Percentiles rank a stretch among this genome's conserved stretches.
Conservation (phyloP, 1,140 invertebrate species). For the Aphis craccivora region DNA sequence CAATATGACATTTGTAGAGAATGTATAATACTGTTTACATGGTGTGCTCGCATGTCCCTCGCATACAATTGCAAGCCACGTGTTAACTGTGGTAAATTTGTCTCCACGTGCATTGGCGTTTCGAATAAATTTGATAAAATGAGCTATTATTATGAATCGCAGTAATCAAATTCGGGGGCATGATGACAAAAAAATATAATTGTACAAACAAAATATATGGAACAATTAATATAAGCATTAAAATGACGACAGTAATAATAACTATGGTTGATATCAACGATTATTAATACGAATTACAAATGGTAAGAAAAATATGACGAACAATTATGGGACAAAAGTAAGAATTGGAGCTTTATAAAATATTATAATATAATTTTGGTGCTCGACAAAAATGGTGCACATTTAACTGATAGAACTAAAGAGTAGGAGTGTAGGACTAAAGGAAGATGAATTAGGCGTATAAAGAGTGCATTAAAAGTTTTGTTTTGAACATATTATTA, state of each 20-base stretch:
- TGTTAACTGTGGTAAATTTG: not conserved
- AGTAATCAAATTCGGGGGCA: not conserved
- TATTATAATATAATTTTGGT: not conserved
- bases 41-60: not conserved
- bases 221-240: too few species aligned
- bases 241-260: not conserved
- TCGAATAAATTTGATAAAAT: not conserved
- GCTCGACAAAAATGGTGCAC: not conserved
- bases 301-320: not conserved
- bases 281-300: not conserved
- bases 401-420: not conserved
- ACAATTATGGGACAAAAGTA: not conserved
- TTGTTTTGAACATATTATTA: not conserved
- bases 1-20: not conserved
- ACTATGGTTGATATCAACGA: not conserved
- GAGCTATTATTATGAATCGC: not conserved
- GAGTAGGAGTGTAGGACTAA: not conserved
- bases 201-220: not conserved
- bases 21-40: slow-evolving; percentile 4
- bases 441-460: not conserved
- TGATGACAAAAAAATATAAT: not conserved
- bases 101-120: not conserved
- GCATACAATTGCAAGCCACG: not conserved
- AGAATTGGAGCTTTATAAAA: not conserved
- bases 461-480: not conserved